These are phyloP conservation scores for Trichosurus vulpecula DNA, from an alignment of 2,797 vertebrate genomes.

Conservation along the genomic window DNA sequence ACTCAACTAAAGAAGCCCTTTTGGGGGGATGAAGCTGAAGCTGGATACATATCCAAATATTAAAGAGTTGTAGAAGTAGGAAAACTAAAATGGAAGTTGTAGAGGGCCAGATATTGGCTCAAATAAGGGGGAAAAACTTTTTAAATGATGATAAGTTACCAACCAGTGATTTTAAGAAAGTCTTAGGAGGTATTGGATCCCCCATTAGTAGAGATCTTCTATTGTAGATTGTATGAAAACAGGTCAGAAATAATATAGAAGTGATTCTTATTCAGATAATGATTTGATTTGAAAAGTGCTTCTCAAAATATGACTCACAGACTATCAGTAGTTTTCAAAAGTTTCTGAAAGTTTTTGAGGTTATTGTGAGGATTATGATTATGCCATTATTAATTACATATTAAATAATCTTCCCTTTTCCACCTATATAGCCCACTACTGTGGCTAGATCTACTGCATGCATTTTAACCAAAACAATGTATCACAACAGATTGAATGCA, in stretches of 20 bases:
- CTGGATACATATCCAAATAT: not conserved
- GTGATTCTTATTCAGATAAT: not conserved
- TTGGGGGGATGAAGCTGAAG: not conserved
- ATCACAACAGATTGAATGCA: not conserved
- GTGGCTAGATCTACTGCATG: not conserved
- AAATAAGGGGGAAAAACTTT: not conserved
- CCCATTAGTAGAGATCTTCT: not conserved
- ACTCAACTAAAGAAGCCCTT: not conserved
- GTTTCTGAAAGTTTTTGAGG: not conserved
- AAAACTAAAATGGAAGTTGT: not conserved
- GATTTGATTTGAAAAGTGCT: not conserved
- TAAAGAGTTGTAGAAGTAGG: not conserved
- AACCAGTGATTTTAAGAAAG: not conserved
- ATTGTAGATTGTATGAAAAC: not conserved
- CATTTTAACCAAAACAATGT: not conserved
- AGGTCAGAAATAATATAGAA: not conserved
- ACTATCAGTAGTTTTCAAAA: not conserved
- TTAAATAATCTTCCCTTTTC: not conserved
- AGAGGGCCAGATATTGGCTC: not conserved
- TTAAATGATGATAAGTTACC: not conserved
- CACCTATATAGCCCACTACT: not conserved
- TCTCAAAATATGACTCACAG: not conserved
- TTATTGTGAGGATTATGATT: not conserved
- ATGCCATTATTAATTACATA: too few relatives aligned
- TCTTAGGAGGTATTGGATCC: not conserved